Base-by-base conservation (phyloP, 2,113 vertebrate genomes). In the Diphyllodes magnificus region DNA sequence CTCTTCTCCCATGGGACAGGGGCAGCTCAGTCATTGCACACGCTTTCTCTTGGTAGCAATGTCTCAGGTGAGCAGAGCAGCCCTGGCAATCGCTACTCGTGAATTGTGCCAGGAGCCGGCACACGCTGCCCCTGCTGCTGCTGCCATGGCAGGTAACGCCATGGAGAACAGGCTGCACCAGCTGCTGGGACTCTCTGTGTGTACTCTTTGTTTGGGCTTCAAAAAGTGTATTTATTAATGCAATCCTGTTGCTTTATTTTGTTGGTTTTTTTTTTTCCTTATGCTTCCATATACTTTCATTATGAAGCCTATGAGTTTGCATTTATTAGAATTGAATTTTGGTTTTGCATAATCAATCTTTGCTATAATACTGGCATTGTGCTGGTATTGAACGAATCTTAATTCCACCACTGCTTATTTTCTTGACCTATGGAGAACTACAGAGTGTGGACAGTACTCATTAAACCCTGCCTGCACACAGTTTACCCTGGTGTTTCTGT, bases 71-170 rank as follows among this genome's bases (percentile, higher is more conserved):
- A 93, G 66, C 33, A 66, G 31, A 78, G 51, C 35, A 71, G 14
- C 19, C 16, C 78, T 63, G 65, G 40, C 0, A 0, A 37, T 11
- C 0, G 0, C 30, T 27, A 9, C 22, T 4, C 51, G 64, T 35
- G 75, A 40, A 37, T 40, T 90, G n/a, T 56, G 39, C 35, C 27
- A 39, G 44, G 53, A 25, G 7, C 31, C 33, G 54, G 64, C 4
- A 2, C 60, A 39, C 0, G 4, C 23, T 75, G 54, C 39, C 0
- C 15, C 25, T 57, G 42, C 28, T 3, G 16, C 25, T 57, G 42
- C 28, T 3, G 16, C 35, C 30, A 19, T 18, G 45, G 37, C 49
- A 35, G 31, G 39, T 37, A 37, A 71, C 3, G 13, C 42, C 2
- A 1, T 14, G 22, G 53, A 60, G 60, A 24, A 51, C 27, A 35